Evolutionary conservation across 2,888 invertebrate genomes (phyloP), one percentile per base, ranked within the genome.

Genomic region (Sturmia bella): DNA sequence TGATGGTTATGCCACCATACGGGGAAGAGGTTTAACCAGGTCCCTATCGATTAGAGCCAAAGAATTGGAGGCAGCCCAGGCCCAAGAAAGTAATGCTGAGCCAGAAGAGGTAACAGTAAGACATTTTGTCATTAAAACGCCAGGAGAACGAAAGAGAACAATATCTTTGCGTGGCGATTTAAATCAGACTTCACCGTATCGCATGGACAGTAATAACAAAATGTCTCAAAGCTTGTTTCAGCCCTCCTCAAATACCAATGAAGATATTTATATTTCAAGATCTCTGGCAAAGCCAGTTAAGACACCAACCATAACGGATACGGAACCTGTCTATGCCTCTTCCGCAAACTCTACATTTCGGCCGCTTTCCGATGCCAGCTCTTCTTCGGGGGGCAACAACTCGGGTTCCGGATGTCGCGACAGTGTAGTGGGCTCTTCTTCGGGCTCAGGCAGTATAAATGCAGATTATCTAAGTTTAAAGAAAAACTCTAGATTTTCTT

Each of bases 1-100:
- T 90, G 96, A 97, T 91, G 96, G 96, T 73, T 97, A 96, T 91
- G 96, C 96, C 66, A 97, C 96, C n/a, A 95, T 97, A 85, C 92
- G 96, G 78, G 93, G 95, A 13, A 93, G 92, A 27, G 92, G 91
- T 24, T 84, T 91, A n/a, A 89, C 87, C 66, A 88, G 91, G 39
- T 90, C 89, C n/a, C 87, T 91, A 24, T 92, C 92, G 64, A 89
- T 89, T 70, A 91, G 86, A 84, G 87, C 89, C 6, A 89, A 87
- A 70, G 88, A 85, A 76, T 85, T 88, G 41, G 89, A 88, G 72
- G 87, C 89, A 1, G 81, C 81, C 7, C 17, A 86, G 86, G 12
- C 87, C 85, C 84, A 75, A 85, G 83, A 83, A 64, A 81, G 77
- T 37, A 68, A 48, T 0, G 39, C 39, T 0, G 5, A n/a, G 9